Percentiles rank a stretch among this genome's conserved stretches.
phyloP scores from a whole-genome alignment of 2,888 invertebrate genomes.

The Melipona beecheii region DNA sequence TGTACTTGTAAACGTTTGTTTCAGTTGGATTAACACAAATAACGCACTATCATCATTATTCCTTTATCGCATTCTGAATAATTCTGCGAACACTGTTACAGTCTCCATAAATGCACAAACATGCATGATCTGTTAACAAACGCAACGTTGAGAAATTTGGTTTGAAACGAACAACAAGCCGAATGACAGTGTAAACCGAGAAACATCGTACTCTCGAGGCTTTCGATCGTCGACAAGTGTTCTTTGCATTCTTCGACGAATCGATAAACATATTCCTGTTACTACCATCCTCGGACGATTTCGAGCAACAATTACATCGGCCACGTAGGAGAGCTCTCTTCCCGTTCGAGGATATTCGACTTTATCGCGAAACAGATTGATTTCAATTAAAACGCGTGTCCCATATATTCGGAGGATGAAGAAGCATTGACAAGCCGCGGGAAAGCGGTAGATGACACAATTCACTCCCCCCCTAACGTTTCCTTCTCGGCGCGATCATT shows the following conservation, averaged over 20 bases:
- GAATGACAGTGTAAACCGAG: not conserved
- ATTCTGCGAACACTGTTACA: not conserved
- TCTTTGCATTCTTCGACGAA: not conserved
- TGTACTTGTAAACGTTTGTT: not conserved
- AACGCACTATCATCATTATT: not conserved
- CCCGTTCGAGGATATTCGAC: conserved; percentile 15
- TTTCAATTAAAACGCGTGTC: conserved; percentile 42
- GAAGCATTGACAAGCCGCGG: conserved; percentile 26
- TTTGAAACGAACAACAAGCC: not conserved
- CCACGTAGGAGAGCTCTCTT: not conserved
- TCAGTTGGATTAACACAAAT: not conserved
- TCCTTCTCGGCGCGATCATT: conserved; percentile 8
- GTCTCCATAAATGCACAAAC: not conserved
- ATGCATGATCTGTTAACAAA: not conserved
- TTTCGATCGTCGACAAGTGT: conserved; percentile 5
- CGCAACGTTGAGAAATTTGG: too few species aligned
- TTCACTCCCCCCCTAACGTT: conserved; percentile 1
- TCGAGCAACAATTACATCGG: conserved; percentile 1
- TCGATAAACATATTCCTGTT: not conserved
- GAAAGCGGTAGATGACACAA: conserved; percentile 18
- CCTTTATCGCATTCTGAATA: not conserved
- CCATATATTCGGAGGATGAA: conserved; percentile 34
- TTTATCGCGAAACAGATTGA: conserved; percentile 28
- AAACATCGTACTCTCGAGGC: not conserved
- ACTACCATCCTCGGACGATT: not conserved